phyloP scores from a whole-genome alignment of 2,113 vertebrate species.

The Mesocricetus auratus region DNA sequence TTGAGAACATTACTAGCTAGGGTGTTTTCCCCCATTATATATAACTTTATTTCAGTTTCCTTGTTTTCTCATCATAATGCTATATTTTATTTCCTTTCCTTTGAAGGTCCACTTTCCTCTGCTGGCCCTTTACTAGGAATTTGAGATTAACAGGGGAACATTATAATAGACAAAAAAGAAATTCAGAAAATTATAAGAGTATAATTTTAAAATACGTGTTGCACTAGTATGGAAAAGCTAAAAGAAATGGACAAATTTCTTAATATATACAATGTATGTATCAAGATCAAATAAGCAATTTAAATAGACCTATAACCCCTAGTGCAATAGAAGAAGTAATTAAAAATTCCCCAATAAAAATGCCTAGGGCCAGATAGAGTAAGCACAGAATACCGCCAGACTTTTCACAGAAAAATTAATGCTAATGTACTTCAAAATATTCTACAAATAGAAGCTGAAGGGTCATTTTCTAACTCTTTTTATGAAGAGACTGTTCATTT shows the following conservation, averaged over 20 bases:
- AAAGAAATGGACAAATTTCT: neutral
- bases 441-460: neutral
- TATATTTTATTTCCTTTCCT: too few species aligned
- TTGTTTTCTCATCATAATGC: too few species aligned
- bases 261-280: neutral
- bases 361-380: neutral
- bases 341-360: neutral
- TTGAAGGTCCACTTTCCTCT: too few species aligned
- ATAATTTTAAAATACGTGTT: neutral
- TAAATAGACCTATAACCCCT: neutral
- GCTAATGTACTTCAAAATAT: neutral
- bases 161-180: neutral
- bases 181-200: neutral
- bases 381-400: neutral
- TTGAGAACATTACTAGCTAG: too few species aligned
- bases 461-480: neutral
- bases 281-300: neutral
- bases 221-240: neutral
- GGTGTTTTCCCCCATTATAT: too few species aligned
- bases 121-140: too few species aligned
- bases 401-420: neutral
- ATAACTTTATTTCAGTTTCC: too few species aligned
- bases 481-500: neutral
- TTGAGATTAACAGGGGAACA: neutral
- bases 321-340: neutral